A percentile compares a stretch with the other conserved stretches of the same genome.
These are phyloP conservation scores for Fringilla coelebs DNA, from an alignment of 2,797 vertebrate genomes.

Conservation along the genomic window DNA sequence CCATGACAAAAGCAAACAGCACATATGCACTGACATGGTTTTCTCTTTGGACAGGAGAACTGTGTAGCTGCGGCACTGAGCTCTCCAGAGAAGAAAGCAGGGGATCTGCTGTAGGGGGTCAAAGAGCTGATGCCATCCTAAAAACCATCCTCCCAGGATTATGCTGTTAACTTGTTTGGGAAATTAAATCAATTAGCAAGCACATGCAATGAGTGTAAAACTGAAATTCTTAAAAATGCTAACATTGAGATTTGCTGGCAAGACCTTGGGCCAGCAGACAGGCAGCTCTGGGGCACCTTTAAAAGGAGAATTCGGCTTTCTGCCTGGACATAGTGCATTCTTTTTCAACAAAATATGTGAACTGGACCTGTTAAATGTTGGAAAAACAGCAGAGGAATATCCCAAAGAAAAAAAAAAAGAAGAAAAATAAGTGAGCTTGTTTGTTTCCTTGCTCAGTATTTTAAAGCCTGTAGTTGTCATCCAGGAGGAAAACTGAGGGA, in stretches of 20 bases:
- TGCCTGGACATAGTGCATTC: fast-evolving
- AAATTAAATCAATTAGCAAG: neutral
- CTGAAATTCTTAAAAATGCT: neutral
- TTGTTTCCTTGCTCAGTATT: neutral
- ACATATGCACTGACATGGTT: neutral
- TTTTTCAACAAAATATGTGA: neutral
- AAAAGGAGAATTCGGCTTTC: neutral
- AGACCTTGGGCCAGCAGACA: neutral
- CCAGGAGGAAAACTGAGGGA: neutral
- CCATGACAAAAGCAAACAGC: neutral
- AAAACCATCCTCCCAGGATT: neutral
- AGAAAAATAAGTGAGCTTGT: neutral
- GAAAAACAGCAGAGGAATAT: neutral
- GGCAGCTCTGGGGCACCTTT: neutral
- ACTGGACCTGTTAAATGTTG: neutral
- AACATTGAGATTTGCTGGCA: neutral
- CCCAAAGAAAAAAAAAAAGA: neutral
- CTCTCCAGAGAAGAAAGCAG: neutral
- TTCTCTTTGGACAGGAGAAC: neutral
- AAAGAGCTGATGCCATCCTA: neutral
- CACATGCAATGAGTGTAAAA: neutral
- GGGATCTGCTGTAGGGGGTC: neutral
- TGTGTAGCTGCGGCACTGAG: neutral
- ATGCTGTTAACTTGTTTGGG: neutral
- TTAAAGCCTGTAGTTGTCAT: neutral